phyloP scores from a whole-genome alignment of 2,113 vertebrate genomes.

The Shinisaurus crocodilurus region DNA sequence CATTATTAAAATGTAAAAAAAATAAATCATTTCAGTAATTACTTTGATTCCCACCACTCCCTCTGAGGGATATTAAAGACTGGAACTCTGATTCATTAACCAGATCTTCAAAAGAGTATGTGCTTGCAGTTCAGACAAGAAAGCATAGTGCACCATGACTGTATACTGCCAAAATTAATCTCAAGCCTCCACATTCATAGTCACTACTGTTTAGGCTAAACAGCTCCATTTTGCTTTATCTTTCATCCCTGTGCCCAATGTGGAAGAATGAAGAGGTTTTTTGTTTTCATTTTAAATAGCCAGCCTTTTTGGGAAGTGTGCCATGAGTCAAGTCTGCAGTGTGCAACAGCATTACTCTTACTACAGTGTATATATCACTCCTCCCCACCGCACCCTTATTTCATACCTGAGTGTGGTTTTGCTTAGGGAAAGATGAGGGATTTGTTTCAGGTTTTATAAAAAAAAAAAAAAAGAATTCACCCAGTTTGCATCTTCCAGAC shows the following conservation, averaged over 20 bases:
- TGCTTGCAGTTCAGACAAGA: not conserved
- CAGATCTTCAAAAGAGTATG: conserved; percentile 13
- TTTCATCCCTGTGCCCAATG: not conserved
- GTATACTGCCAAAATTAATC: not conserved
- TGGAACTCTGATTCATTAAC: conserved; percentile 3
- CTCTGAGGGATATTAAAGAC: not conserved
- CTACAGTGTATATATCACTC: not conserved
- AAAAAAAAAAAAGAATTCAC: no score
- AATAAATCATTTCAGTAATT: not conserved
- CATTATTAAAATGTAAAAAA: conserved; percentile 18
- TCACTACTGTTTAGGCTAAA: not conserved
- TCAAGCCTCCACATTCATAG: not conserved
- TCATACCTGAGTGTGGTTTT: not conserved
- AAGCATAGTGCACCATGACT: not conserved
- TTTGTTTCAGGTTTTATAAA: no score
- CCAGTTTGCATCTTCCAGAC: no score
- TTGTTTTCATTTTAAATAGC: not conserved
- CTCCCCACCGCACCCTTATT: not conserved
- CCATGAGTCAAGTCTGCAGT: not conserved
- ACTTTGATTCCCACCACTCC: not conserved
- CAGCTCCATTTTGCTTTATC: not conserved
- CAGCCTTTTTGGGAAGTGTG: not conserved
- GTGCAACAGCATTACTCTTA: not conserved
- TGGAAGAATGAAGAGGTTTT: not conserved
- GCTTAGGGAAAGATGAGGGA: not conserved